Percentiles rank a stretch among this genome's conserved stretches.
Evolutionary conservation across 2,797 vertebrate genomes (phyloP).

Genomic region (Sandelia bainsii): DNA sequence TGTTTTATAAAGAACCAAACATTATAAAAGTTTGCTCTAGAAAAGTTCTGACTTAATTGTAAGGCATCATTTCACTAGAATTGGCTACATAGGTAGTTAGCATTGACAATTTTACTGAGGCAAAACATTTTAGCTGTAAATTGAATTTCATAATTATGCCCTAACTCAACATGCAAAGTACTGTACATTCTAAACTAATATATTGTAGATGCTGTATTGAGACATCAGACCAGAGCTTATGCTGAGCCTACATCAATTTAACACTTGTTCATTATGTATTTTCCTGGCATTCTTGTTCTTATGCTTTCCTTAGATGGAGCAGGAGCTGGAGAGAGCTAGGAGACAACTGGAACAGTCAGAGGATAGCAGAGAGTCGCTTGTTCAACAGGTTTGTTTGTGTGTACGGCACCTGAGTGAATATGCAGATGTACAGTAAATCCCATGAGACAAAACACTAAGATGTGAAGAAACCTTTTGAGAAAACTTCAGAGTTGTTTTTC

Average conservation of each 20-base stretch:
- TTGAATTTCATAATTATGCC: background rate
- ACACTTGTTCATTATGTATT: slow-evolving; percentile 6
- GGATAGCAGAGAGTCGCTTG: slow-evolving; percentile 87
- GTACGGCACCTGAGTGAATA: slow-evolving; percentile 18
- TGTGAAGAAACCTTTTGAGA: slow-evolving; percentile 7
- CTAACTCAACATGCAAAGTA: background rate
- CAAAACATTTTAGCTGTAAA: slow-evolving; percentile 11
- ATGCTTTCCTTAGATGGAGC: slow-evolving; percentile 82
- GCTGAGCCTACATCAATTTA: background rate
- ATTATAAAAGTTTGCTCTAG: background rate
- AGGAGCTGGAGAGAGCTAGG: slow-evolving; percentile 86
- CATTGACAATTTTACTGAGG: background rate
- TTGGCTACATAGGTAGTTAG: background rate
- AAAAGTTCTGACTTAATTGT: background rate
- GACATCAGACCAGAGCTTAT: background rate
- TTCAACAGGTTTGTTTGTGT: slow-evolving; percentile 86
- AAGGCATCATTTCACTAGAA: background rate
- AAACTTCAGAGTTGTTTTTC: slow-evolving; percentile 14
- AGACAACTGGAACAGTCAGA: slow-evolving; percentile 89
- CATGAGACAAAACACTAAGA: slow-evolving; percentile 25
- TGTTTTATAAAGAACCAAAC: background rate
- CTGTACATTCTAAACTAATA: background rate
- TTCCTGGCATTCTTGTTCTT: slow-evolving; percentile 1
- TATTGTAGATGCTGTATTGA: background rate
- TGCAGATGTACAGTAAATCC: slow-evolving; percentile 19